A percentile compares a stretch with the other conserved stretches of the same genome.
These are phyloP conservation scores for Siderastrea radians DNA, from an alignment of 92 coral and sea anemone genomes.

Conservation along the genomic window DNA sequence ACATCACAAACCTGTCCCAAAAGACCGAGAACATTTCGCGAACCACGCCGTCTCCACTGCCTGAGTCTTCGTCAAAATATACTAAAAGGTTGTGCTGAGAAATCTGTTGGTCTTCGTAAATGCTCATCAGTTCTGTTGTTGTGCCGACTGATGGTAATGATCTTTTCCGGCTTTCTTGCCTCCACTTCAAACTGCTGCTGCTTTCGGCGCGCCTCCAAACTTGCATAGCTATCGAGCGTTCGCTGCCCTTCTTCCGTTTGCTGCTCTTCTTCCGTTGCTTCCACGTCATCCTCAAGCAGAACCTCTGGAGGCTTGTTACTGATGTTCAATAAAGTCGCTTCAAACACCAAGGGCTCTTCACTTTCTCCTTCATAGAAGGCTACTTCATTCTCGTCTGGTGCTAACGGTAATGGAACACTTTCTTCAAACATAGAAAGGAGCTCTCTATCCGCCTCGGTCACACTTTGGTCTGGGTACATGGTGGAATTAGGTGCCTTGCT, in stretches of 20 bases:
- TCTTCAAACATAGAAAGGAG: constrained; percentile 15
- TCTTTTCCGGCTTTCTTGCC: background rate
- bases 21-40: constrained; percentile 56
- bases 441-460: background rate
- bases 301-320: background rate
- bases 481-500: constrained; percentile 10
- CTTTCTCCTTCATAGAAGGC: background rate
- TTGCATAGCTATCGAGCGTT: background rate
- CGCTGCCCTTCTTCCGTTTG: background rate
- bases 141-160: background rate
- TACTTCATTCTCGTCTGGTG: constrained; percentile 13
- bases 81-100: background rate
- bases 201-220: background rate
- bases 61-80: constrained; percentile 39
- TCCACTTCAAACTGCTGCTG: background rate
- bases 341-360: background rate
- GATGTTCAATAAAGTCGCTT: background rate
- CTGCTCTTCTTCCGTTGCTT: background rate
- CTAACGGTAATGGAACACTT: constrained; percentile 14
- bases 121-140: constrained; percentile 4
- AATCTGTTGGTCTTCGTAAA: constrained; percentile 33
- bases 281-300: background rate
- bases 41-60: constrained; percentile 48
- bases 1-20: constrained; percentile 50
- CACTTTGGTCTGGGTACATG: constrained; percentile 17